Evolutionary conservation across 2,888 invertebrate genomes (phyloP), one percentile per base, ranked within the genome.

Genomic region (Drosophila longiperda): DNA sequence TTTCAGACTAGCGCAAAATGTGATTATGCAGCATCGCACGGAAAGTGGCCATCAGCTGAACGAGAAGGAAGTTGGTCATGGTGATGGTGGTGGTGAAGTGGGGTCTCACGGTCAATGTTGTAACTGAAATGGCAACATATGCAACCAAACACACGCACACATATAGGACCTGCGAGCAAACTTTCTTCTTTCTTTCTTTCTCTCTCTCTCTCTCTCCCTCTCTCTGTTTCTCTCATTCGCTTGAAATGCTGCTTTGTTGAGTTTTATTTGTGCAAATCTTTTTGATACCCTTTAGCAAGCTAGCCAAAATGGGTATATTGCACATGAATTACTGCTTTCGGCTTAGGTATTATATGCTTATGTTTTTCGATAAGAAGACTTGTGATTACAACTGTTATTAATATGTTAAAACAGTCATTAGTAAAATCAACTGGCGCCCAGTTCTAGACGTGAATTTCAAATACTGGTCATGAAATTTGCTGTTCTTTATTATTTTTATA

Each of bases 21-120:
- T 75, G 80, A 82, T 80, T 80, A 45, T 45, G 12, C 23, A 82
- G 82, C 68, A 64, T 49, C 69, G 66, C 78, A 81, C 82, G 71
- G 78, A 74, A 80, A 74, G 78, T 80, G 78, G 73, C 78, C 81
- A 80, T 66, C 81, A 73, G 77, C 29, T 17, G 5, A 2, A 34
- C 6, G n/a, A 11, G 20, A 29, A 7, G 5, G 3, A 7, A 0
- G 5, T 12, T 20, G 42, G 42, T 23, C 45, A 45, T 23, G 3
- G 12, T 3, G 20, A 23, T 9, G 17, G 20, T 11, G 17, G 23
- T 8, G 33, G 26, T 11, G n/a, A 4, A 17, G 20, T n/a, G 38
- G 20, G 2, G 15, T 20, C 15, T 20, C 54, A 7, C 29, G 32
- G 36, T 52, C 40, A 33, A 55, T 66, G 29, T 40, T 53, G 49